Evolutionary conservation across 2,113 vertebrate genomes (phyloP).

Genomic region (Pantherophis guttatus): DNA sequence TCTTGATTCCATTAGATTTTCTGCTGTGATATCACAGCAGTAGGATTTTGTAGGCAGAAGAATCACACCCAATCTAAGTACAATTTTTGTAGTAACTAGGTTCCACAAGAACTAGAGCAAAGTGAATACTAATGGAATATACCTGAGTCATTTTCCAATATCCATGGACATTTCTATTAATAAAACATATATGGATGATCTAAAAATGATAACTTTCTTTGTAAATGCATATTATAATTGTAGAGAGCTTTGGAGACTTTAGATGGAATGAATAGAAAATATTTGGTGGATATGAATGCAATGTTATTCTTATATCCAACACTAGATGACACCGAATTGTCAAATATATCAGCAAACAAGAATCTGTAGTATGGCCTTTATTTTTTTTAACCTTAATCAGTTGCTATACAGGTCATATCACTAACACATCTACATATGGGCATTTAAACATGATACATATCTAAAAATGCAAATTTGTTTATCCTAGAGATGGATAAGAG

Average conservation of each 20-base stretch:
- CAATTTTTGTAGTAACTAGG: background rate
- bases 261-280: background rate
- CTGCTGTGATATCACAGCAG: background rate
- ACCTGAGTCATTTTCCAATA: background rate
- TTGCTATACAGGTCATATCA: background rate
- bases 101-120: background rate
- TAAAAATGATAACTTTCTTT: background rate
- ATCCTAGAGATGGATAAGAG: rapidly evolving
- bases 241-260: background rate
- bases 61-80: background rate
- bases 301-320: background rate
- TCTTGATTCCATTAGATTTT: background rate
- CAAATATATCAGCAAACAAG: background rate
- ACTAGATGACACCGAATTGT: slow-evolving; percentile 55
- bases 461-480: background rate
- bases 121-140: background rate
- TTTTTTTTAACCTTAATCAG: background rate
- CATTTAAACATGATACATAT: background rate
- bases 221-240: background rate
- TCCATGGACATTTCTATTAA: background rate
- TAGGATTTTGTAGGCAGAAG: background rate
- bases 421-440: background rate
- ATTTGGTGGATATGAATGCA: background rate
- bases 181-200: background rate
- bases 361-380: rapidly evolving